phyloP scores from a whole-genome alignment of 53 echinoderm and acorn worm genomes.

The Arbacia lixula region DNA sequence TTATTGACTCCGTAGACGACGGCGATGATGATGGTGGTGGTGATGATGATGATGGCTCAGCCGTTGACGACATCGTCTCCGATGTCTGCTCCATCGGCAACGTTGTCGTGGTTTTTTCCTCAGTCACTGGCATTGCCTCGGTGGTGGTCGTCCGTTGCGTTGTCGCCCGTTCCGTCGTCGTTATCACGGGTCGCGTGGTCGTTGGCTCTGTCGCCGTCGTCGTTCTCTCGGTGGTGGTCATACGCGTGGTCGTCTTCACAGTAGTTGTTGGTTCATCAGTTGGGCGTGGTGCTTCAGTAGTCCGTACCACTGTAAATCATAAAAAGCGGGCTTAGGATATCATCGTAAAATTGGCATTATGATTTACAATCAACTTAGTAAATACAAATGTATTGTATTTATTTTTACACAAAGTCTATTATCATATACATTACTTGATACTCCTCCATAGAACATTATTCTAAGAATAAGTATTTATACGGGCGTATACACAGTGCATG shows the following conservation, averaged over 20 bases:
- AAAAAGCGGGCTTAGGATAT: not conserved
- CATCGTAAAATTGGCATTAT: not conserved
- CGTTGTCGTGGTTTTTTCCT: not conserved
- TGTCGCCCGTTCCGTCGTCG: not conserved
- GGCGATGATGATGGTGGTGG: not conserved
- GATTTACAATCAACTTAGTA: too few species aligned
- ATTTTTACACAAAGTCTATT: too few species aligned
- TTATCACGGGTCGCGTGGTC: not conserved
- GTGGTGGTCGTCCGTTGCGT: not conserved
- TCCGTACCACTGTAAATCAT: not conserved
- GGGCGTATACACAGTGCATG: too few species aligned
- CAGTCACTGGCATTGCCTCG: slow-evolving; percentile 3
- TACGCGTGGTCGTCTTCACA: not conserved
- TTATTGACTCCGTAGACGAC: not conserved
- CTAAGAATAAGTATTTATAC: too few species aligned
- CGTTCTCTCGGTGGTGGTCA: slow-evolving; percentile 13
- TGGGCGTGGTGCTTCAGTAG: not conserved
- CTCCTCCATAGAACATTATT: too few species aligned
- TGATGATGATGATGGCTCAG: not conserved
- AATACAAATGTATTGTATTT: too few species aligned
- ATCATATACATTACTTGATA: too few species aligned
- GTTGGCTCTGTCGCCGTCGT: slow-evolving; percentile 7
- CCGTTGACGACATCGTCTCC: not conserved
- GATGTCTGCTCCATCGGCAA: not conserved
- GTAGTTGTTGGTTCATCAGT: slow-evolving; percentile 3